These are phyloP conservation scores for Micronisus gabar DNA, from an alignment of 2,113 vertebrate genomes.

Conservation along the genomic window DNA sequence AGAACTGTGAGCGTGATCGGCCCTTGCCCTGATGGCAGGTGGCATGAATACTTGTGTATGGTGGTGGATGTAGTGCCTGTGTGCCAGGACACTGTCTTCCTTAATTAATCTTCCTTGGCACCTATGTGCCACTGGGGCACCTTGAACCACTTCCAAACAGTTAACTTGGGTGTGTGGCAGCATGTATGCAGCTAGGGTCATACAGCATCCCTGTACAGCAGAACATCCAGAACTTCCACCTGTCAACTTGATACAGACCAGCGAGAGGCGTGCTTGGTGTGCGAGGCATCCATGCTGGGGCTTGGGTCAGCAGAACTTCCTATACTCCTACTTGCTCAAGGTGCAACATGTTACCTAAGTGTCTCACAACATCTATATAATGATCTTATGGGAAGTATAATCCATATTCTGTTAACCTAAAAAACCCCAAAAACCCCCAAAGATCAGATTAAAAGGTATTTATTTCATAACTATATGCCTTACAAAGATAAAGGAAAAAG, in stretches of 20 bases:
- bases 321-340: neutral
- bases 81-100: neutral
- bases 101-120: neutral
- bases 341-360: neutral
- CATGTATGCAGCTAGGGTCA: neutral
- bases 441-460: neutral
- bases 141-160: neutral
- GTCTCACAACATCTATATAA: neutral
- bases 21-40: neutral
- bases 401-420: neutral
- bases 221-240: neutral
- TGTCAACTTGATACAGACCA: neutral
- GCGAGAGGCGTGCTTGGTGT: fast-evolving
- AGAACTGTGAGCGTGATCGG: neutral
- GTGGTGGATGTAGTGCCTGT: neutral
- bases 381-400: neutral
- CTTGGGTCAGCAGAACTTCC: neutral
- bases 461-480: neutral
- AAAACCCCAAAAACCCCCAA: fast-evolving
- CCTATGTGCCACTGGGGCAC: neutral
- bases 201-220: fast-evolving
- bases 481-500: neutral
- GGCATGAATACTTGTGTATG: too few relatives aligned
- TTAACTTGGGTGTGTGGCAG: too few relatives aligned
- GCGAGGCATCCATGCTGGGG: fast-evolving